Evolutionary conservation across 2,888 invertebrate genomes (phyloP).

Genomic region (Boloria euphrosyne): DNA sequence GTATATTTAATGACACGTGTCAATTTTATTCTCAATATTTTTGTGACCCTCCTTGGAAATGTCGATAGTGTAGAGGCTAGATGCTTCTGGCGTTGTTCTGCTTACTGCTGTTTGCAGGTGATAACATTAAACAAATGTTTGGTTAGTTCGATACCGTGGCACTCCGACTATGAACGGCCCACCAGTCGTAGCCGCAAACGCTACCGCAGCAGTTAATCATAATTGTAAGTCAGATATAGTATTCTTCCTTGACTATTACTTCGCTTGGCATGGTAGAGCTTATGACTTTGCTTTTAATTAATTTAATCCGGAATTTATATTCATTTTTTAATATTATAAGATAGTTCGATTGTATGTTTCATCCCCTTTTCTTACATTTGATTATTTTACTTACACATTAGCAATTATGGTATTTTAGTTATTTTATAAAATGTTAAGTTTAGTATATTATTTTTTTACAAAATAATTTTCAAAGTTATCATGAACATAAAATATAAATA

Average conservation of each 20-base stretch:
- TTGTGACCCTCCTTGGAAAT: slow-evolving; percentile 11
- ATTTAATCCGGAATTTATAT: not conserved
- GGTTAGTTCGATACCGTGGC: slow-evolving; percentile 80
- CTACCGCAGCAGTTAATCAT: slow-evolving; percentile 57
- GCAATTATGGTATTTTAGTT: too few species aligned
- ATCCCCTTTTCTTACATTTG: not conserved
- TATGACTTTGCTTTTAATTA: slow-evolving; percentile 15
- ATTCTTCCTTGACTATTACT: slow-evolving; percentile 32
- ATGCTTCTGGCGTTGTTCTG: slow-evolving; percentile 72
- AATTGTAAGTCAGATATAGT: slow-evolving; percentile 64
- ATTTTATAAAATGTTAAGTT: too few species aligned
- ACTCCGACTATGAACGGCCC: slow-evolving; percentile 57
- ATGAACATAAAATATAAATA: too few species aligned
- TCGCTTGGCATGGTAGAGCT: slow-evolving; percentile 31
- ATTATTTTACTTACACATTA: too few species aligned
- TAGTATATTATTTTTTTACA: too few species aligned
- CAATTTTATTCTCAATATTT: slow-evolving; percentile 1
- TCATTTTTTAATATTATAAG: not conserved
- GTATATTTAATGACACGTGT: not conserved
- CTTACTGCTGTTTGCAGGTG: slow-evolving; percentile 78
- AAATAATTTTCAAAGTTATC: too few species aligned
- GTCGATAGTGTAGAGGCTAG: slow-evolving; percentile 53
- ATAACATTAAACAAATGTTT: slow-evolving; percentile 81
- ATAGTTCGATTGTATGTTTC: slow-evolving; percentile 1
- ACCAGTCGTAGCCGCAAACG: slow-evolving; percentile 54